Evolutionary conservation across 2,113 vertebrate species (phyloP).

Genomic region (Halcyon malimbica): DNA sequence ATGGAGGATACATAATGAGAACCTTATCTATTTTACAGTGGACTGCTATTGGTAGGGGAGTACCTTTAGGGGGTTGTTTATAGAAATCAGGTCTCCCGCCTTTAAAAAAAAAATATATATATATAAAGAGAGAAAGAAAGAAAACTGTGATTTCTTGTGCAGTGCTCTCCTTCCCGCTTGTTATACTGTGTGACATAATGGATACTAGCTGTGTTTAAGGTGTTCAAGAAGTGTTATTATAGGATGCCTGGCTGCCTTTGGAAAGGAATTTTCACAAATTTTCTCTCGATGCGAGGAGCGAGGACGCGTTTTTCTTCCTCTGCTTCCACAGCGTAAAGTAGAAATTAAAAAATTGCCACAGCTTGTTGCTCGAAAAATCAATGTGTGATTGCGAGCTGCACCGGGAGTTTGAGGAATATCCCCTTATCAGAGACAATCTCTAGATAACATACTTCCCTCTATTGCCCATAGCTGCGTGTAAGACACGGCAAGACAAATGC

Average conservation of each 20-base stretch:
- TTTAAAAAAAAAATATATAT: background rate
- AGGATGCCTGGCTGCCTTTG: background rate
- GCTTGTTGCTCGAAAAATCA: slow-evolving; percentile 42
- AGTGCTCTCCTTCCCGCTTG: background rate
- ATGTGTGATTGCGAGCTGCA: background rate
- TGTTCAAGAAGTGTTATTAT: background rate
- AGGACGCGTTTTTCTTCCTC: background rate
- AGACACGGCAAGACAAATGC: background rate
- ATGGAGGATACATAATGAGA: slow-evolving; percentile 60
- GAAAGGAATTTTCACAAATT: background rate
- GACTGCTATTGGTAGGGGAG: slow-evolving; percentile 23
- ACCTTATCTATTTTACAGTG: slow-evolving; percentile 58
- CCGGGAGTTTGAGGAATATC: slow-evolving; percentile 18
- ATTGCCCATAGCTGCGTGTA: slow-evolving; percentile 49
- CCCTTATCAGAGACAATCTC: slow-evolving; percentile 38
- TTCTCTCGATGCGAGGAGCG: background rate
- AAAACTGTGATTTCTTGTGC: background rate
- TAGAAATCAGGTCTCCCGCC: slow-evolving; percentile 39
- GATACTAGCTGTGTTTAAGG: background rate
- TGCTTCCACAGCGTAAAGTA: background rate
- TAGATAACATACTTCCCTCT: slow-evolving; percentile 16
- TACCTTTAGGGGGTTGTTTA: slow-evolving; percentile 64
- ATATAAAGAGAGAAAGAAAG: background rate
- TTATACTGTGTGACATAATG: background rate
- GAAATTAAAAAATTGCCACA: slow-evolving; percentile 32